Evolutionary conservation across 2,888 invertebrate species (phyloP), one percentile per base, ranked within the genome.

Genomic region (Orthonevra nobilis): DNA sequence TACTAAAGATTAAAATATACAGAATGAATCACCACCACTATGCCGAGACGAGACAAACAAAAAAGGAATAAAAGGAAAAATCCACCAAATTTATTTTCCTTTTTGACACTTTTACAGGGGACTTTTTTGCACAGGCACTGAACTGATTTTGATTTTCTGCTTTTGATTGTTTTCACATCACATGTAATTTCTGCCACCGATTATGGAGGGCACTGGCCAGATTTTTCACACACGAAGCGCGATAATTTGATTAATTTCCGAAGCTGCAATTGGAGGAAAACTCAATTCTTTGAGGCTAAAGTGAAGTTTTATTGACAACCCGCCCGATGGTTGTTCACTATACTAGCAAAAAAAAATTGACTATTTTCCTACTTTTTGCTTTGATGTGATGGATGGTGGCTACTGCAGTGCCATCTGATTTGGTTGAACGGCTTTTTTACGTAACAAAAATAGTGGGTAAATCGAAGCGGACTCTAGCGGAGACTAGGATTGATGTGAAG

Each of bases 271-370:
- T 52, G 15, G 30, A 42, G 42, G 34, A 34, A 73, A 75, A 64
- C 34, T 30, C 12, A 40, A 68, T 60, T 52, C 38, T 46, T 32
- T 52, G 38, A 72, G 64, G 64, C 58, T 72, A 40, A 72, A 72
- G 10, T 72, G 42, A 58, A 58, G 56, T 60, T 75, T 79, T 68
- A 79, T 73, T 79, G 79, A 79, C 79, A 79, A 79, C 60, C 73
- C 79, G 73, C 77, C 79, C 79, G 79, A 66, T 66, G 77, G 72
- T 66, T 72, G 52, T 60, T 60, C 58, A 64, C 73, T n/a, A n/a
- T n/a, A n/a, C n/a, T 66, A 54, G 42, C 54, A 28, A 60, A 58
- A 58, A 48, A 48, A 14, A 40, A n/a, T n/a, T n/a, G n/a, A n/a
- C n/a, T n/a, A n/a, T 48, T 68, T 58, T 46, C 64, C 63, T 52